Evolutionary conservation across 2,888 invertebrate species (phyloP).

Genomic region (Protonemura montana): DNA sequence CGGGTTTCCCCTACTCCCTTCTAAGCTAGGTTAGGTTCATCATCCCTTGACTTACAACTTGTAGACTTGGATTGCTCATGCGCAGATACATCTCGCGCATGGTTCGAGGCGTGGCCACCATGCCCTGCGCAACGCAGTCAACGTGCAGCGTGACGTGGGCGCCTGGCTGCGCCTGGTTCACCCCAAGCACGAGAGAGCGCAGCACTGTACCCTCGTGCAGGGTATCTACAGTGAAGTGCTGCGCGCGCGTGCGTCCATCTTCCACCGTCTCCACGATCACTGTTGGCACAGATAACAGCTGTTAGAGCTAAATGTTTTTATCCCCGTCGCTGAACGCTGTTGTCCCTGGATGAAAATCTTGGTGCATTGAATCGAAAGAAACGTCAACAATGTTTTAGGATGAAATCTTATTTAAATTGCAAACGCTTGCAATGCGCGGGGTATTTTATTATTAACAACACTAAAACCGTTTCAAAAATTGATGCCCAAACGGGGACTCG

Average conservation of each 20-base stretch:
- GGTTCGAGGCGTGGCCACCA: slow-evolving; percentile 66
- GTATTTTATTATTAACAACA: too few relatives aligned
- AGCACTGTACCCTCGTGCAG: slow-evolving; percentile 65
- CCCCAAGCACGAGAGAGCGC: slow-evolving; percentile 64
- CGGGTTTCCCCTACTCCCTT: too few relatives aligned
- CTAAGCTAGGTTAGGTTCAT: too few relatives aligned
- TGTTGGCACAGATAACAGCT: slow-evolving; percentile 40
- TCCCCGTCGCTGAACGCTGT: too few relatives aligned
- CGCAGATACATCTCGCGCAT: slow-evolving; percentile 67
- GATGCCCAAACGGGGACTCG: too few relatives aligned
- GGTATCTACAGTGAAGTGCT: slow-evolving; percentile 69
- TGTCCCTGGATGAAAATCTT: too few relatives aligned
- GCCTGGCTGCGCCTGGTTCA: slow-evolving; percentile 65
- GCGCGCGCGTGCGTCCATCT: slow-evolving; percentile 65
- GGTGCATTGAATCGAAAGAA: too few relatives aligned
- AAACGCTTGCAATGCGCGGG: too few relatives aligned
- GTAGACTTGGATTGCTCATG: slow-evolving; percentile 59
- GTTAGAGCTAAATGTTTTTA: too few relatives aligned
- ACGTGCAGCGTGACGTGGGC: slow-evolving; percentile 70
- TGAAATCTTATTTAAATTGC: too few relatives aligned
- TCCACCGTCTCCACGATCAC: slow-evolving; percentile 54
- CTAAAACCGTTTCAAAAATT: too few relatives aligned
- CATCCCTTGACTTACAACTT: slow-evolving; percentile 49
- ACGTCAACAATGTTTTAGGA: too few relatives aligned
- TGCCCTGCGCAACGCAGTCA: slow-evolving; percentile 71